Base-by-base conservation (phyloP, 2,888 invertebrate genomes). In the Lasioglossum malachurum region DNA sequence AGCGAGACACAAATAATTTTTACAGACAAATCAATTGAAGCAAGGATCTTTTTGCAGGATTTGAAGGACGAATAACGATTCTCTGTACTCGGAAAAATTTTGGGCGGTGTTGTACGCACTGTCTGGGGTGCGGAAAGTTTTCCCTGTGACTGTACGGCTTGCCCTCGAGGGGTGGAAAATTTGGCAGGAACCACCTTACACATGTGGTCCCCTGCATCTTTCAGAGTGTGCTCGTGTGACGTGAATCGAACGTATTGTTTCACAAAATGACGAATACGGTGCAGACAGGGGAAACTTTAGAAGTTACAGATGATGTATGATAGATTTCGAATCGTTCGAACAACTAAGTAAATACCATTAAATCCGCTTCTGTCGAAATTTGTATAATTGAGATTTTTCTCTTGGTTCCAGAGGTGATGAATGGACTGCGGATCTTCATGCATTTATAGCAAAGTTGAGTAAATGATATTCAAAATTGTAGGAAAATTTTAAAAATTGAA, bases 101-200 rank as follows among this genome's bases (percentile, higher is more conserved):
- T 38, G n/a, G 8, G 1, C 0, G 2, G n/a, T 60, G 23, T 78
- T 83, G 84, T 85, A 85, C 78, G 1, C 0, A 12, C 10, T 2
- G 35, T 57, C 38, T 41, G 16, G 23, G 14, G 49, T 4, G 16
- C 4, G 0, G n/a, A 1, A 14, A 72, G n/a, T n/a, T 82, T 79
- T 67, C n/a, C 7, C 10, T 0, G 0, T 0, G 84, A 77, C 86
- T 77, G 82, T 87, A 82, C 86, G 27, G 57, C 67, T 86, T 82
- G 82, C 86, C 86, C 76, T 16, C 71, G 72, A 75, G 86, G 67
- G n/a, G 64, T 84, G 81, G 78, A 78, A 86, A 86, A 76, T 86
- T 86, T 84, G 86, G 85, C 81, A 69, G 80, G 57, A 84, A 75
- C 75, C 71, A 41, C 80, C 10, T 38, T 53, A 44, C 78, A 38